Conservation (phyloP, 2,797 vertebrate species). For the Rhinogobio ventralis region DNA sequence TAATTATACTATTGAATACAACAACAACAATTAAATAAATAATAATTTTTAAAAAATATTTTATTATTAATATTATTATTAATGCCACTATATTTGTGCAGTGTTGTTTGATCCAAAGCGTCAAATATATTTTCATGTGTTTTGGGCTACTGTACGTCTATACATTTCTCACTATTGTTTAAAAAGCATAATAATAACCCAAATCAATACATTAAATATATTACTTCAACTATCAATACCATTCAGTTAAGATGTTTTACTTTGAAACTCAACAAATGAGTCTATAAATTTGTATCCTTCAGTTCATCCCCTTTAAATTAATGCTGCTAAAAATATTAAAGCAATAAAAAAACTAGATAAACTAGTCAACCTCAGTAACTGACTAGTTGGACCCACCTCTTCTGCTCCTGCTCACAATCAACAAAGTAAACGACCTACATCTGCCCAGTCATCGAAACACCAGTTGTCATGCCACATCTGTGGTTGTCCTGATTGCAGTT, state of each 20-base stretch:
- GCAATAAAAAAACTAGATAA: neutral
- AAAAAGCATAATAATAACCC: neutral
- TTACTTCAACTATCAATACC: neutral
- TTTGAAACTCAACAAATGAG: neutral
- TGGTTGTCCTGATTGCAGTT: conserved; percentile 12
- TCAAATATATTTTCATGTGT: neutral
- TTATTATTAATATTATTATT: neutral
- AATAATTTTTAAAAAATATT: neutral
- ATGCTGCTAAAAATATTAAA: neutral
- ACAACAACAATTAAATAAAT: neutral
- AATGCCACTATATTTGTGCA: neutral
- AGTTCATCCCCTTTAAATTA: neutral
- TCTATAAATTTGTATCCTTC: neutral
- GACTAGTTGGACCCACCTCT: neutral
- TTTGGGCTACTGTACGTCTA: neutral
- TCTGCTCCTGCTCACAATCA: conserved; percentile 8
- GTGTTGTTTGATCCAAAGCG: neutral
- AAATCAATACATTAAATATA: neutral
- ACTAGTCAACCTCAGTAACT: neutral
- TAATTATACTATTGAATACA: neutral
- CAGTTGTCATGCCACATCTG: conserved; percentile 21
- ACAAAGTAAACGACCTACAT: neutral
- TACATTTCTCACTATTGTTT: neutral
- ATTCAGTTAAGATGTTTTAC: neutral
- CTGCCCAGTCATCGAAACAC: conserved; percentile 33